Evolutionary conservation across 2,888 invertebrate species (phyloP).

Genomic region (Temnothorax ravouxi): DNA sequence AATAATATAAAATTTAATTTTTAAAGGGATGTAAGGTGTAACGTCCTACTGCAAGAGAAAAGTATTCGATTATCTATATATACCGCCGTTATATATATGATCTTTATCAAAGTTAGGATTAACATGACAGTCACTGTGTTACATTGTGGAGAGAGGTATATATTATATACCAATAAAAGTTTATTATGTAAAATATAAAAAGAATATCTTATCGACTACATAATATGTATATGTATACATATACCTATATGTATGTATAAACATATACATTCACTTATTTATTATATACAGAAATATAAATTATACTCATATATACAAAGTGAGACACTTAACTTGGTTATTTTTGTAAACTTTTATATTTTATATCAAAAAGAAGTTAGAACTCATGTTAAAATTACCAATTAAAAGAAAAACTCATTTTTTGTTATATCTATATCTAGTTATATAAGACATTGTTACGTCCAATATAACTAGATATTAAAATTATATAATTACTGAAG

Average conservation of each 20-base stretch:
- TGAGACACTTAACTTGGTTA: constrained; percentile 2
- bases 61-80: constrained; percentile 10
- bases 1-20: neutral
- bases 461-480: neutral
- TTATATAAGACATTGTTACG: too few relatives aligned
- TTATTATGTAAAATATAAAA: constrained; percentile 34
- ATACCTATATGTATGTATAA: neutral
- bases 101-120: constrained; percentile 8
- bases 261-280: constrained; percentile 24
- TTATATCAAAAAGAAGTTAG: neutral
- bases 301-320: constrained; percentile 8
- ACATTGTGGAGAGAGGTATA: neutral
- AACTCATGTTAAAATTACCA: neutral
- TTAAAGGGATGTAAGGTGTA: neutral
- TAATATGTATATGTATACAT: too few relatives aligned
- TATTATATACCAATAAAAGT: constrained; percentile 37
- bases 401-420: neutral
- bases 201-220: neutral
- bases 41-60: neutral
- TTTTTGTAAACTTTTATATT: neutral
- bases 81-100: neutral
- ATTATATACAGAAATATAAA: constrained; percentile 40
- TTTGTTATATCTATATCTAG: neutral
- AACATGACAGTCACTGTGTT: constrained; percentile 15
- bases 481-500: neutral